Base-by-base conservation (phyloP, 2,797 vertebrate genomes). In the Galaxias olidus region DNA sequence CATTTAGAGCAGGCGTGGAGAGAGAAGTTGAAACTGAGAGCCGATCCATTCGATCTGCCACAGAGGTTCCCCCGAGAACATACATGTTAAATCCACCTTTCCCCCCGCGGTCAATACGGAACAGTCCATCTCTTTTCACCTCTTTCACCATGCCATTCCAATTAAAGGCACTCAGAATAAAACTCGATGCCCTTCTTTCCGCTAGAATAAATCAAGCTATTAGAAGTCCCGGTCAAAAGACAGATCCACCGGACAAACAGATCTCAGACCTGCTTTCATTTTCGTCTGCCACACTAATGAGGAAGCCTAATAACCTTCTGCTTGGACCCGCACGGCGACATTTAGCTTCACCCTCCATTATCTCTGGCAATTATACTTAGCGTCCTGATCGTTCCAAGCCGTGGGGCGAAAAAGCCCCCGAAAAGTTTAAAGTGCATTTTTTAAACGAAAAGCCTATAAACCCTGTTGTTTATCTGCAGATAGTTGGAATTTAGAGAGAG, bases 291-390 rank as follows among this genome's bases (percentile, higher is more conserved):
- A 72, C 82, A 72, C 82, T 90, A 90, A 90, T 89, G 89, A 89
- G 87, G 84, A 84, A 84, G 86, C 85, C 88, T 88, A 89, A 89
- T 88, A 89, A 90, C 87, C 87, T 87, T 89, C 86, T 88, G 84
- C 82, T n/a, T 88, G 88, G 86, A 89, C 88, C 85, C 87, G 84
- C 88, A 88, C 88, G 87, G 84, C 1, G 18, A 78, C 81, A 83
- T 87, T 88, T 87, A 84, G 80, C 77, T 85, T 89, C 85, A 87
- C 81, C 86, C 85, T 87, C 86, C 86, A 89, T 90, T 89, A 89
- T 88, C 88, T 89, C 84, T 81, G 77, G 74, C 89, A 89, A 90
- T 90, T 88, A 89, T 84, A 84, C 81, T 80, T 80, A 86, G 30
- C 79, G 82, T 77, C 75, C 75, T 74, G 74, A 66, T 66, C 73